phyloP scores from a whole-genome alignment of 2,888 invertebrate species.

The Drosophila kambysellisi region DNA sequence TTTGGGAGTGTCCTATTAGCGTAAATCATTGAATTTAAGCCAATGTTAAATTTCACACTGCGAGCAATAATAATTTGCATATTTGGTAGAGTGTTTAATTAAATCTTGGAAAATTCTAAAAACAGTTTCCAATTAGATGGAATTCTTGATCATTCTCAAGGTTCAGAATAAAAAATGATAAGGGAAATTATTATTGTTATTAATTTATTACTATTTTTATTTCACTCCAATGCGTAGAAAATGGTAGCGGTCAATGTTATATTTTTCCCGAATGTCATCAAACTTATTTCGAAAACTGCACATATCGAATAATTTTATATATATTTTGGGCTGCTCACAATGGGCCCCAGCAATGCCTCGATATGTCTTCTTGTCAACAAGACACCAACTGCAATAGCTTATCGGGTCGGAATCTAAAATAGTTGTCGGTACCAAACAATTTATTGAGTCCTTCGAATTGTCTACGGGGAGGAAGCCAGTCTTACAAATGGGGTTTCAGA shows the following conservation, averaged over 20 bases:
- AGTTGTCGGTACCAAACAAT: constrained; percentile 47
- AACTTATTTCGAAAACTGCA: background rate
- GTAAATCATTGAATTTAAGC: constrained; percentile 1
- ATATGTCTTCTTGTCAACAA: background rate
- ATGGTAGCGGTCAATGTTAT: background rate
- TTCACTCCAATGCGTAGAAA: background rate
- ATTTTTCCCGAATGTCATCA: background rate
- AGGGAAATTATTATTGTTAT: background rate
- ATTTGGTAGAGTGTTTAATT: background rate
- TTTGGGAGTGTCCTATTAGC: background rate
- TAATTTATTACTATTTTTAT: background rate
- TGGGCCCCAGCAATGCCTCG: no score
- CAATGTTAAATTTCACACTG: background rate
- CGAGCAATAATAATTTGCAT: background rate
- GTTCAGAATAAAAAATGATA: background rate
- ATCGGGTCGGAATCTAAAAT: constrained; percentile 51
- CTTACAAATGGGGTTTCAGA: constrained; percentile 23
- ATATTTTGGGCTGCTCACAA: background rate
- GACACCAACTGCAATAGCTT: constrained; percentile 30
- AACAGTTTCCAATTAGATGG: background rate
- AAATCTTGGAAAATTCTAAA: background rate
- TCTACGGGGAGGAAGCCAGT: constrained; percentile 11
- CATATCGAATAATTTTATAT: background rate
- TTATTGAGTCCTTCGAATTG: constrained; percentile 58
- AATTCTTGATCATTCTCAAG: background rate